Base-by-base conservation (phyloP, 2,797 vertebrate species). In the Fistularia tabacaria region DNA sequence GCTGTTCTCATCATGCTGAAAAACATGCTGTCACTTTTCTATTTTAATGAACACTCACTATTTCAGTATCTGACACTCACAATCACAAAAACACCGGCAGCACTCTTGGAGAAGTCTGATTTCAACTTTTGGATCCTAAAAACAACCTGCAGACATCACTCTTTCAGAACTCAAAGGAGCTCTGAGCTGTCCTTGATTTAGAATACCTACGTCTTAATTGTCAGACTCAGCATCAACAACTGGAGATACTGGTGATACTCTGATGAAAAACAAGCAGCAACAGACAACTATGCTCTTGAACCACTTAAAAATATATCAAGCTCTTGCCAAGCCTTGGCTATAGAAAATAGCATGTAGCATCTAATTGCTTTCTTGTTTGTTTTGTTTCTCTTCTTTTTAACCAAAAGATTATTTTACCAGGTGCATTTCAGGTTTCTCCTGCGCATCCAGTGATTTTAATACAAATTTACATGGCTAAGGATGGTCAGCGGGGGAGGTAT, bases 131-230 rank as follows among this genome's bases (percentile, higher is more conserved):
- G 50, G 57, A 62, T 8, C 2, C 10, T 69, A 55, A 36, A 41
- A 62, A 40, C 36, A 62, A 51, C 39, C 15, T 51, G 49, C 25
- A 39, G 47, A 50, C 9, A 57, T 66, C 43, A 14, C 37, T 67
- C 51, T 59, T 55, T 62, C 25, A 43, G 10, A 66, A 60, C 43
- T 56, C 47, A 57, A 66, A 61, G 48, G 49, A 51, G 36, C 49
- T 43, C 58, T 13, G 14, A 3, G 38, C 38, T 61, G 71, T 74
- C 75, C 69, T 86, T 75, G 71, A 59, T 66, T 81, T 51, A 62
- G 68, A 77, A 62, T 74, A 50, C 25, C 60, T 58, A 77, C 62
- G 67, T 71, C 62, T 72, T 44, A 42, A 67, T 71, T 73, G 73
- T 81, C 78, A 15, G 59, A 25, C 25, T 25, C 55, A 62, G 44